A percentile compares a stretch with the other conserved stretches of the same genome.
phyloP scores from a whole-genome alignment of 2,888 invertebrate genomes.

The Nineta flava region DNA sequence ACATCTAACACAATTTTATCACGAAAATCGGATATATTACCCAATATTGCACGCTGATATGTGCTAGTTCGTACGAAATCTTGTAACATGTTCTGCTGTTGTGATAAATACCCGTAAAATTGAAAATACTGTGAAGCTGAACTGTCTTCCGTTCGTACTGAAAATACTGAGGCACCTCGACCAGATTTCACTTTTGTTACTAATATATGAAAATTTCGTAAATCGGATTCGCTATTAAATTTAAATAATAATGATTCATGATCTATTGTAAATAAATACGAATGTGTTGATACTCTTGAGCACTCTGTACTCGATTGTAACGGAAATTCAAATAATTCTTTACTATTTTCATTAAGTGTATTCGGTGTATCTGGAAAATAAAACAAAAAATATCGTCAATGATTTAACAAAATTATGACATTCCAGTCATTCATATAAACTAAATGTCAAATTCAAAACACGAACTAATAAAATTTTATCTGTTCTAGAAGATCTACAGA shows the following conservation, averaged over 20 bases:
- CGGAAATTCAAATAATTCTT: conserved; percentile 48
- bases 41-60: conserved; percentile 91
- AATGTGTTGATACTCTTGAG: conserved; percentile 48
- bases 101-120: conserved; percentile 97
- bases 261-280: conserved; percentile 57
- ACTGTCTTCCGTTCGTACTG: conserved; percentile 91
- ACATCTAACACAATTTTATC: conserved; percentile 92
- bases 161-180: conserved; percentile 69
- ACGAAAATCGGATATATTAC: conserved; percentile 83
- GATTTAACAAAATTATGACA: too few species aligned
- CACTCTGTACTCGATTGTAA: conserved; percentile 54
- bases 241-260: conserved; percentile 55
- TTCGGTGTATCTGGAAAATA: not conserved
- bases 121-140: conserved; percentile 99
- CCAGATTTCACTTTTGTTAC: conserved; percentile 58
- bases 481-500: too few species aligned
- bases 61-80: conserved; percentile 97
- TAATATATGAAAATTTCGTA: conserved; percentile 56
- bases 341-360: conserved; percentile 6
- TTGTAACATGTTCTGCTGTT: conserved; percentile 99
- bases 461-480: too few species aligned
- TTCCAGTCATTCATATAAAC: too few species aligned
- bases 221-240: conserved; percentile 41
- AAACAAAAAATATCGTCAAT: not conserved
- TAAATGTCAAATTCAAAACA: too few species aligned